Evolutionary conservation across 2,113 vertebrate species (phyloP), one percentile per base, ranked within the genome.

Genomic region (Rhinogobius similis): DNA sequence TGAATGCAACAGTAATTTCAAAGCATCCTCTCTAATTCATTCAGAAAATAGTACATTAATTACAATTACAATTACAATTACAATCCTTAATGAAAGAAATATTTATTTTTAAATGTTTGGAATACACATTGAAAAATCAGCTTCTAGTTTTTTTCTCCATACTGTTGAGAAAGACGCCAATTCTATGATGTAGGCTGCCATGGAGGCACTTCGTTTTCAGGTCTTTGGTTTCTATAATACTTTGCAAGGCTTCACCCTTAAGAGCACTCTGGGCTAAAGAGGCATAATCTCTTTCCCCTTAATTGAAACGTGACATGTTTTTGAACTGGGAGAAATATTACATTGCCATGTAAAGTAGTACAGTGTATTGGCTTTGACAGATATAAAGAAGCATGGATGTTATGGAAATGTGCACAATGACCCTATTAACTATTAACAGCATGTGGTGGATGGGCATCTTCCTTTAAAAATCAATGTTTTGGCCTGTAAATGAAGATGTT

Each of bases 141-240:
- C 32, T 36, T 3, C 32, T 36, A 64, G 55, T 43, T 56, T 39
- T 21, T 1, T 39, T 43, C 23, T 75, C 13, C 21, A 65, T 64
- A 72, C 66, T 43, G 7, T 21, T 82, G 56, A 52, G 39, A 67
- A 16, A 3, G 11, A 80, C 44, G 66, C 67, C 9, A 2, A 41
- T 77, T 71, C 10, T 81, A 72, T 75, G 74, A 77, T 71, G 69
- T 76, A 73, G 56, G 14, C 20, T 86, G 89, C 90, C 88, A 73
- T 85, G 68, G 62, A 92, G 91, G 89, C 89, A 92, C 91, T 92
- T 92, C 86, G 74, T 61, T 27, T 61, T 61, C 82, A 89, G 76
- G 76, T 90, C 85, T 91, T 90, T 91, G 91, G 91, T 84, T 85
- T 85, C 82, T 79, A 83, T 69, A 87, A 78, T 78, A 66, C 62